phyloP scores from a whole-genome alignment of 1,140 invertebrate species.

The Prorops nasuta region DNA sequence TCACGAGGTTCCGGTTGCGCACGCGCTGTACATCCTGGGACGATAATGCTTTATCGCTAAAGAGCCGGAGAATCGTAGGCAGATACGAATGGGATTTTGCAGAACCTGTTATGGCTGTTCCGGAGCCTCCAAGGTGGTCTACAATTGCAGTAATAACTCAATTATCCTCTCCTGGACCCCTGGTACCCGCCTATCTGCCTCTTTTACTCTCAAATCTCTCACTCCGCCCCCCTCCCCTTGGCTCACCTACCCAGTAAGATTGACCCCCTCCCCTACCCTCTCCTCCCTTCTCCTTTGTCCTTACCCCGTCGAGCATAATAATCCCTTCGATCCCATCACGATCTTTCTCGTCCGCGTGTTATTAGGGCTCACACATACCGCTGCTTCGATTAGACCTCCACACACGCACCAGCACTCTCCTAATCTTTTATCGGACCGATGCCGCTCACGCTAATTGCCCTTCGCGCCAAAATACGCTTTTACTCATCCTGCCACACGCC shows the following conservation, averaged over 20 bases:
- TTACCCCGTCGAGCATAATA: slow-evolving; percentile 32
- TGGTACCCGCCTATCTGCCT: slow-evolving; percentile 55
- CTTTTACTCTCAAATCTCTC: slow-evolving; percentile 58
- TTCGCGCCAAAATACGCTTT: not conserved
- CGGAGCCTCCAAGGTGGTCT: slow-evolving; percentile 57
- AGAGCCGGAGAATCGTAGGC: slow-evolving; percentile 50
- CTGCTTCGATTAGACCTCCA: not conserved
- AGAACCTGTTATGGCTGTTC: slow-evolving; percentile 55
- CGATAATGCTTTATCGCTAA: slow-evolving; percentile 57
- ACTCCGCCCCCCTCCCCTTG: slow-evolving; percentile 38
- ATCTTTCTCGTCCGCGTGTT: slow-evolving; percentile 45
- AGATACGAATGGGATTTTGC: slow-evolving; percentile 52
- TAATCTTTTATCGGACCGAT: not conserved
- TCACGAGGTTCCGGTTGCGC: too few species aligned
- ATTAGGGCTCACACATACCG: slow-evolving; percentile 29
- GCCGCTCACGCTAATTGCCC: not conserved
- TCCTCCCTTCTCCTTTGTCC: slow-evolving; percentile 18
- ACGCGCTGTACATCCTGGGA: too few species aligned
- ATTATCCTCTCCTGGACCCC: slow-evolving; percentile 54
- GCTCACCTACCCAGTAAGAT: too few species aligned
- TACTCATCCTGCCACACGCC: not conserved
- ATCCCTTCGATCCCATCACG: slow-evolving; percentile 48
- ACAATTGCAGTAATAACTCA: slow-evolving; percentile 61
- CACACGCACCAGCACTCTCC: slow-evolving; percentile 1
- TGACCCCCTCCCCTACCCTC: slow-evolving; percentile 12